A percentile compares a stretch with the other conserved stretches of the same genome.
These are phyloP conservation scores for Cataglyphis altisquamis DNA, from an alignment of 2,888 invertebrate species.

Conservation along the genomic window DNA sequence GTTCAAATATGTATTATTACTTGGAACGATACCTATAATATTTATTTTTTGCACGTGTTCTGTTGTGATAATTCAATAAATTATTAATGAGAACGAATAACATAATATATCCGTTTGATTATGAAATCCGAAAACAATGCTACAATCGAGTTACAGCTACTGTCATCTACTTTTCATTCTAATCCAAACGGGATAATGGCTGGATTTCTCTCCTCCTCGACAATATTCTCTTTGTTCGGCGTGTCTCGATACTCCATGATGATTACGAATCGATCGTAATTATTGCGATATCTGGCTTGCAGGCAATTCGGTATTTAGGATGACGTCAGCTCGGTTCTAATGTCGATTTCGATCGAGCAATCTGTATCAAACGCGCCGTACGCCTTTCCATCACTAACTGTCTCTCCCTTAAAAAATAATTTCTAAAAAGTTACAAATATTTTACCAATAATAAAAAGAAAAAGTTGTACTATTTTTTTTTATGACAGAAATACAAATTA, in stretches of 20 bases:
- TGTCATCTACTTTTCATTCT: slow-evolving; percentile 35
- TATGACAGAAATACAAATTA: no score
- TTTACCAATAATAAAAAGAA: no score
- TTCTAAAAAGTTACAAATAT: no score
- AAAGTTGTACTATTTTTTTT: no score
- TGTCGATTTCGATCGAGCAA: slow-evolving; percentile 43
- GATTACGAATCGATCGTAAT: slow-evolving; percentile 70
- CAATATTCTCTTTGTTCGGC: slow-evolving; percentile 31
- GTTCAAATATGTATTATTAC: not conserved
- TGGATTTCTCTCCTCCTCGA: slow-evolving; percentile 55
- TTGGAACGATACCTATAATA: not conserved
- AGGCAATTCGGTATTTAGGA: slow-evolving; percentile 61
- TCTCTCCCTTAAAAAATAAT: not conserved
- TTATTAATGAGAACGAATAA: not conserved
- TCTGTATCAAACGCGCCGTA: slow-evolving; percentile 30
- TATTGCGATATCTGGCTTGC: slow-evolving; percentile 67
- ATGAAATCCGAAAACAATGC: not conserved
- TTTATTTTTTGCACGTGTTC: not conserved
- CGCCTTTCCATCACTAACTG: not conserved
- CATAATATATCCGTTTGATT: not conserved
- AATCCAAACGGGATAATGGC: slow-evolving; percentile 51
- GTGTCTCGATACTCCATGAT: slow-evolving; percentile 33
- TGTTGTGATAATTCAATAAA: not conserved
- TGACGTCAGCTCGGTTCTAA: slow-evolving; percentile 66
- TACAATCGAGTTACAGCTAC: slow-evolving; percentile 3